phyloP scores from a whole-genome alignment of 1,140 invertebrate species.

The Heliconius himera region DNA sequence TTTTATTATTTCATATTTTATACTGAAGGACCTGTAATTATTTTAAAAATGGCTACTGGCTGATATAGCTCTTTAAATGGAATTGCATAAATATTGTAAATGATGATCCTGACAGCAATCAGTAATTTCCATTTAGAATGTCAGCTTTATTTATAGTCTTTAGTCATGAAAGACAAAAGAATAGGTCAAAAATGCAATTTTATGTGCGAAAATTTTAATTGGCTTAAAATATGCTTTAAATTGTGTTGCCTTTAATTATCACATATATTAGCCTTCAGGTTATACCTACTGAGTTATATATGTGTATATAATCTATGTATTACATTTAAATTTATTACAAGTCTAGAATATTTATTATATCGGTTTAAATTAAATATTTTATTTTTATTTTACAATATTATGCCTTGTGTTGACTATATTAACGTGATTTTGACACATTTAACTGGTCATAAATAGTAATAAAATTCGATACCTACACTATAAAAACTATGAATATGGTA shows the following conservation, averaged over 20 bases:
- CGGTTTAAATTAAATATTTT: too few species aligned
- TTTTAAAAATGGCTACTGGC: neutral
- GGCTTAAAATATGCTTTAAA: neutral
- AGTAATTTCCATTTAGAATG: slow-evolving; percentile 65
- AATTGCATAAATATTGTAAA: neutral
- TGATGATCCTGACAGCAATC: slow-evolving; percentile 36
- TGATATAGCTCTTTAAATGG: neutral
- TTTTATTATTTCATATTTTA: slow-evolving; percentile 2
- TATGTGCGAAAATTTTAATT: slow-evolving; percentile 12
- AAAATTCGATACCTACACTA: neutral
- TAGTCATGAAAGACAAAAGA: slow-evolving; percentile 25
- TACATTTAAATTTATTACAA: neutral
- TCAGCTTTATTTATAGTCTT: slow-evolving; percentile 41
- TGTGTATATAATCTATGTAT: neutral
- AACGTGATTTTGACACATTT: neutral
- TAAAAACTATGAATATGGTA: neutral
- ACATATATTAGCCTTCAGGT: neutral
- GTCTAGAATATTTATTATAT: neutral
- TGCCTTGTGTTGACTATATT: neutral
- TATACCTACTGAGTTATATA: neutral
- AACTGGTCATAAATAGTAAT: neutral
- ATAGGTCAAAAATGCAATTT: slow-evolving; percentile 6
- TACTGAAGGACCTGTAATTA: neutral
- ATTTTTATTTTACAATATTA: too few species aligned
- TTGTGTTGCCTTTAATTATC: neutral